A percentile compares a stretch with the other conserved stretches of the same genome.
phyloP scores from a whole-genome alignment of 2,797 vertebrate species.

The Carcharodon carcharias region DNA sequence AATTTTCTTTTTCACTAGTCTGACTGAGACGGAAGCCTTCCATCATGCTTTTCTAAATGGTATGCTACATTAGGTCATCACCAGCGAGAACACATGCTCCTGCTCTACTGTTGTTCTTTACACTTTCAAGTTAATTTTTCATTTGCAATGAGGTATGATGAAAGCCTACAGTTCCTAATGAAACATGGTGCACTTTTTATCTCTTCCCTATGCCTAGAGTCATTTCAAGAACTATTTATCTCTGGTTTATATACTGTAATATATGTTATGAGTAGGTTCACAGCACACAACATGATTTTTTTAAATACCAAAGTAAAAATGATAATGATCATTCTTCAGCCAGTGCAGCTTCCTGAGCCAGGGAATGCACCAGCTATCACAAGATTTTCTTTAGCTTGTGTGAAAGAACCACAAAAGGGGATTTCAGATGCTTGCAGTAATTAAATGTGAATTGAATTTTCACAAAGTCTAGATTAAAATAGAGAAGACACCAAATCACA shows the following conservation, averaged over 20 bases:
- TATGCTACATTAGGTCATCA: not conserved
- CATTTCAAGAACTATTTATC: not conserved
- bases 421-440: not conserved
- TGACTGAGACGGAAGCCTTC: not conserved
- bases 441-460: slow-evolving; percentile 21
- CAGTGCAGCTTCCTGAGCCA: not conserved
- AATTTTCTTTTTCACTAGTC: not conserved
- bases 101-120: not conserved
- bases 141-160: not conserved
- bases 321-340: not conserved
- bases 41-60: not conserved
- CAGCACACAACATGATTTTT: not conserved
- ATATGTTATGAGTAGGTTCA: not conserved
- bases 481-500: not conserved
- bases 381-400: not conserved
- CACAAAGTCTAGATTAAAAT: slow-evolving; percentile 19
- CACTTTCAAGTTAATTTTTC: not conserved
- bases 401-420: not conserved
- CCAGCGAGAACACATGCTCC: not conserved
- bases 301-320: not conserved
- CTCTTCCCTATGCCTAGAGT: not conserved
- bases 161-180: not conserved
- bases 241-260: not conserved
- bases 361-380: not conserved
- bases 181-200: not conserved